Evolutionary conservation across 2,113 vertebrate species (phyloP), one percentile per base, ranked within the genome.

Genomic region (Dasyornis broadbenti): DNA sequence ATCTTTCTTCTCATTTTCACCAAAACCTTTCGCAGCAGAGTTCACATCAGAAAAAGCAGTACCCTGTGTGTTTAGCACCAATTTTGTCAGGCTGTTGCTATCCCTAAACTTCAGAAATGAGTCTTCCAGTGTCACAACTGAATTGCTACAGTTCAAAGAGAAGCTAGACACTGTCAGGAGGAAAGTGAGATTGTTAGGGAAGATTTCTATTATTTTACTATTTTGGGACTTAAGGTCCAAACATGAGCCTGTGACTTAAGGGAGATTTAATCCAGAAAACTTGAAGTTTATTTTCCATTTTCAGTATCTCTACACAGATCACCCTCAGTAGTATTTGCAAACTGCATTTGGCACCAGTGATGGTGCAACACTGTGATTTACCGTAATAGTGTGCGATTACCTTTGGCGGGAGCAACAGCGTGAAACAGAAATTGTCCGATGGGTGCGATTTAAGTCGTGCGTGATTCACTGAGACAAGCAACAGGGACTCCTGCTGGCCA

Each of bases 401-500:
- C 72, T 70, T 44, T 31, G 52, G 71, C 44, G 63, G 80, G 70
- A 50, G 37, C 39, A 47, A 14, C 18, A 26, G 23, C 3, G 10
- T 19, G 63, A 73, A 73, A 59, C 27, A 30, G 52, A 50, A 84
- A 69, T 28, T 4, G 24, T 80, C 76, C 42, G 24, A 33, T 15
- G 65, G 1, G 11, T 35, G 86, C 57, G 44, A 81, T 53, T 45
- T 5, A 22, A 57, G 49, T 1, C 14, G 44, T n/a, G 49, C 6
- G 30, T 23, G 86, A 37, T 61, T 96, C 86, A 47, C 84, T 94
- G 69, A 83, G 76, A 78, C 76, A 90, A 61, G 92, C 96, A 97
- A 96, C 72, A 95, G 96, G 90, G 95, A 96, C 96, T 96, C 96
- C 94, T 95, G 94, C 96, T 96, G 94, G 96, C 85, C 93, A 0